Conservation (phyloP, 2,113 vertebrate genomes). For the Galemys pyrenaicus region DNA sequence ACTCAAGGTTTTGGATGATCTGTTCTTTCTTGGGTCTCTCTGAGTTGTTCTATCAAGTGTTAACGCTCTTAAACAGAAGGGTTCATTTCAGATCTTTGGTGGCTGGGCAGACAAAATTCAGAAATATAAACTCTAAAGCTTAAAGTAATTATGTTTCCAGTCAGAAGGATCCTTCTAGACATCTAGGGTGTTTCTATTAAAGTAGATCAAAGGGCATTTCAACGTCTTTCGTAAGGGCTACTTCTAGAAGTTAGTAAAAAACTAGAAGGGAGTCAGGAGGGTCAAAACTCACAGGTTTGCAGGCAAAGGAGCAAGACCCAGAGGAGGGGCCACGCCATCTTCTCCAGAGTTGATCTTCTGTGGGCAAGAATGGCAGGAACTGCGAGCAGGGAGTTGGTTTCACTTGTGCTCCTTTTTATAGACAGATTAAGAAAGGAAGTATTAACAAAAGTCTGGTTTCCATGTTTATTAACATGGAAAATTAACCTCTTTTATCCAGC, state of each 20-base stretch:
- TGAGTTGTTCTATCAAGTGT: not conserved
- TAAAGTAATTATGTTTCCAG: not conserved
- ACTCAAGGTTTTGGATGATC: not conserved
- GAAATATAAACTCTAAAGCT: not conserved
- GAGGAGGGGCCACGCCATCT: constrained; percentile 18
- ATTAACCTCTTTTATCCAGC: not conserved
- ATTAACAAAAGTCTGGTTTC: not conserved
- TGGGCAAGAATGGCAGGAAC: too few species aligned
- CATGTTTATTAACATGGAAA: not conserved
- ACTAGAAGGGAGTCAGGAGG: not conserved
- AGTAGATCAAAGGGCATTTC: not conserved
- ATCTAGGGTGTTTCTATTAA: not conserved
- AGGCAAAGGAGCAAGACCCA: constrained; percentile 61
- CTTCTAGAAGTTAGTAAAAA: not conserved
- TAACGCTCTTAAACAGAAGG: not conserved
- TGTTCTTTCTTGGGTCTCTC: not conserved
- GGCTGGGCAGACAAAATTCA: not conserved
- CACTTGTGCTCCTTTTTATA: constrained; percentile 30
- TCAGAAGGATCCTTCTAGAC: not conserved
- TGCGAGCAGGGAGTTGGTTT: not conserved
- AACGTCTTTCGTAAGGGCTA: not conserved
- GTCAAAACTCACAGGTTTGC: constrained; percentile 70
- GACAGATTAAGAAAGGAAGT: constrained; percentile 36
- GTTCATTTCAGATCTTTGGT: constrained; percentile 29
- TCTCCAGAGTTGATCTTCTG: not conserved